Evolutionary conservation across 2,888 invertebrate genomes (phyloP).

Genomic region (Hydrotaea diabolus): DNA sequence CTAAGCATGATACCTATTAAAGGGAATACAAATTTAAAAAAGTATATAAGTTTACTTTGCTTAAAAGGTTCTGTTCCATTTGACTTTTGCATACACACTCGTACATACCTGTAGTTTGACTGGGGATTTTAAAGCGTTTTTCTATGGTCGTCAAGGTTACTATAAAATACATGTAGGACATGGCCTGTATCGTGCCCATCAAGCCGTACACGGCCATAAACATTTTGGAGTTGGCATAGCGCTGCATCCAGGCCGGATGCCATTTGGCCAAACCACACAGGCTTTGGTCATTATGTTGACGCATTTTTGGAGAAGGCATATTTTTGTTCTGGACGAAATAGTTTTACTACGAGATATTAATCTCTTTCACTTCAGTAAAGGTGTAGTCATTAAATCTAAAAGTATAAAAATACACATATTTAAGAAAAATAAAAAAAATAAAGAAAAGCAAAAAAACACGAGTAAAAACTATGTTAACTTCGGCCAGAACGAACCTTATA

Average conservation of each 20-base stretch:
- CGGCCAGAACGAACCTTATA: no score
- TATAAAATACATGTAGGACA: slow-evolving; percentile 85
- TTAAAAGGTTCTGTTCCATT: no score
- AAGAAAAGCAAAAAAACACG: no score
- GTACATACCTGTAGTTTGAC: slow-evolving; percentile 84
- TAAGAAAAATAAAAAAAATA: no score
- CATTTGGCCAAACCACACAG: slow-evolving; percentile 83
- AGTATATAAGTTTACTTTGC: not conserved
- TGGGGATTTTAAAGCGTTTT: slow-evolving; percentile 86
- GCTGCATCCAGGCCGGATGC: slow-evolving; percentile 84
- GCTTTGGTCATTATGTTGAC: slow-evolving; percentile 70
- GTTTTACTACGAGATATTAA: not conserved
- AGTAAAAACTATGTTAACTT: no score
- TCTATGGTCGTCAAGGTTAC: slow-evolving; percentile 86
- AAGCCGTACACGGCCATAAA: slow-evolving; percentile 85
- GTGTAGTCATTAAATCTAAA: slow-evolving; percentile 34
- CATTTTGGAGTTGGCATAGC: slow-evolving; percentile 83
- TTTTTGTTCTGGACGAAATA: not conserved
- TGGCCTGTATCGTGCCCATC: slow-evolving; percentile 85
- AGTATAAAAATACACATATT: not conserved
- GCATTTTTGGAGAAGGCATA: slow-evolving; percentile 65
- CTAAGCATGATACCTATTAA: slow-evolving; percentile 84
- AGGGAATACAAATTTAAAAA: slow-evolving; percentile 62
- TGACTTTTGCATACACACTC: no score
- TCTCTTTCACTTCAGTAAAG: not conserved